Evolutionary conservation across 2,797 vertebrate species (phyloP), one percentile per base, ranked within the genome.

Genomic region (Argyrosomus regius): DNA sequence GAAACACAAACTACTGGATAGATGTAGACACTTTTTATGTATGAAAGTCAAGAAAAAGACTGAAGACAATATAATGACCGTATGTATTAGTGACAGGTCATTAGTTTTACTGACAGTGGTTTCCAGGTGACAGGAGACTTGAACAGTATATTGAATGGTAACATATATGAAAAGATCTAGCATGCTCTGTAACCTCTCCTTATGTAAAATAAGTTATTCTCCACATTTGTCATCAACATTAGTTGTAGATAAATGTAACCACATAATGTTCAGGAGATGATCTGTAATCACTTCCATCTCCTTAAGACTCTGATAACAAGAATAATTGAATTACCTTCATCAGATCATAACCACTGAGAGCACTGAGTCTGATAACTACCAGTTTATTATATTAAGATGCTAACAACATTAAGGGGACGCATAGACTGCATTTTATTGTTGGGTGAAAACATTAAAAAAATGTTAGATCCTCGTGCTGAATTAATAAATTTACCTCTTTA

Each of bases 251-350:
- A 13, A 39, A 80, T 65, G 9, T 48, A 66, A 54, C 18, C 35
- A 22, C 39, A 13, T 13, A 11, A 46, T 43, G 1, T 35, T 63
- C 10, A 20, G 9, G 20, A 57, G 1, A 26, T 66, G 4, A 52
- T 64, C 59, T 46, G 16, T 57, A 35, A 57, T 63, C 31, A 7
- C 28, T 22, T 61, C 26, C 13, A 12, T 35, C 22, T n/a, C 12
- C 16, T 39, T 1, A 12, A 18, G 45, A 28, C 61, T 62, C 24
- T 53, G 17, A 81, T 67, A 58, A 35, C 20, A 65, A 52, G 12
- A 64, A 57, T 65, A 53, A 80, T 69, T 60, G 0, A 54, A 69
- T 85, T 48, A 72, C 20, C 52, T 46, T 50, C 18, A 70, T 59
- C 28, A 39, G 43, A 80, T 72, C 59, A 73, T 45, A 62, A 61